Evolutionary conservation across 2,113 vertebrate genomes (phyloP).

Genomic region (Brachypteracias leptosomus): DNA sequence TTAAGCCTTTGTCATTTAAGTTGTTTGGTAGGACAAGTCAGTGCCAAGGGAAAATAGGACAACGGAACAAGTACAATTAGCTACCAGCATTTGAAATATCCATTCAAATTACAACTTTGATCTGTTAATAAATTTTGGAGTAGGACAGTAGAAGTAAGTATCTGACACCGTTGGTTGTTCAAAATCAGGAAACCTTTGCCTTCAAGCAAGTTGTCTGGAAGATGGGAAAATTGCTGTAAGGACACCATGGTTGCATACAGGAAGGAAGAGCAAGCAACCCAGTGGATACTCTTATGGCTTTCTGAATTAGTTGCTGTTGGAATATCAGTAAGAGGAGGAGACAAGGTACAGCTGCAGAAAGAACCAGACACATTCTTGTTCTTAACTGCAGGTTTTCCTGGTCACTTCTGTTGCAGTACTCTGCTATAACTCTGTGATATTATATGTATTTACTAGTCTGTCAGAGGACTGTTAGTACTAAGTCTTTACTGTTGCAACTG

Average conservation of each 20-base stretch:
- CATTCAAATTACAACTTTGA: background rate
- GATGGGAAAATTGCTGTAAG: background rate
- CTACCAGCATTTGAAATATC: background rate
- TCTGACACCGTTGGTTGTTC: background rate
- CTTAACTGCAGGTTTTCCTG: background rate
- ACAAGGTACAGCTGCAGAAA: background rate
- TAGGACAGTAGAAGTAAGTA: background rate
- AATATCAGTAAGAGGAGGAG: background rate
- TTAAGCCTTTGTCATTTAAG: background rate
- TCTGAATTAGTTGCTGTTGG: background rate
- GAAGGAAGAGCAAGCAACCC: background rate
- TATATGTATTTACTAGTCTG: accelerated
- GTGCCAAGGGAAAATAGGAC: background rate
- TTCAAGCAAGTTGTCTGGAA: background rate
- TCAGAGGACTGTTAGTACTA: background rate
- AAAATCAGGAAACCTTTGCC: background rate
- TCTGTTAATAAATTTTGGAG: background rate
- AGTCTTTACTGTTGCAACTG: background rate
- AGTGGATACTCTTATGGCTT: background rate
- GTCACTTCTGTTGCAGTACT: background rate
- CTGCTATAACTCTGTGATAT: background rate
- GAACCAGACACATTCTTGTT: background rate
- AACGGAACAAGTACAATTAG: background rate
- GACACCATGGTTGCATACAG: background rate
- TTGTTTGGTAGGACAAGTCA: background rate